Conservation (phyloP, 2,113 vertebrate genomes). For the Nothoprocta pentlandii region DNA sequence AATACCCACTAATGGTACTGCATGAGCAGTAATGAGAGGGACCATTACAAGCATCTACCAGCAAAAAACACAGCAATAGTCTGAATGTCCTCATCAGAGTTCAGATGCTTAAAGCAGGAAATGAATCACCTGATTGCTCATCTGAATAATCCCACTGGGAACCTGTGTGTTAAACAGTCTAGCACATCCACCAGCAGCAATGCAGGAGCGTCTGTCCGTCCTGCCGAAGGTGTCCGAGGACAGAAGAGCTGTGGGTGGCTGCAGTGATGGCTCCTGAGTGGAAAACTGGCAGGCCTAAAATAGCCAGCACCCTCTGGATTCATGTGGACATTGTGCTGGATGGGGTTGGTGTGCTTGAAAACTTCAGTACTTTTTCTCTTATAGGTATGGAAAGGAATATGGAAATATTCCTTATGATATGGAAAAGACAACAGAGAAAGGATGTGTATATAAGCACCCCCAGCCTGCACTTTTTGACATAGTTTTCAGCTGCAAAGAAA, state of each 20-base stretch:
- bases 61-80: background rate
- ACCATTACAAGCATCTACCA: background rate
- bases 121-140: background rate
- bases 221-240: background rate
- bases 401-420: no score
- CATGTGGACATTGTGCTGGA: background rate
- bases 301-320: background rate
- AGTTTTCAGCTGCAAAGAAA: background rate
- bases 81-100: background rate
- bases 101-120: background rate
- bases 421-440: background rate
- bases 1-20: background rate
- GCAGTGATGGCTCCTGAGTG: background rate
- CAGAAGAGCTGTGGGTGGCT: background rate
- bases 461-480: background rate
- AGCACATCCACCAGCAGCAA: background rate
- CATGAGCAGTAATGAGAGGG: constrained; percentile 4
- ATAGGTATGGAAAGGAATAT: no score
- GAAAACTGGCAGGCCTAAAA: background rate
- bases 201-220: background rate
- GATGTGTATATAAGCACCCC: background rate
- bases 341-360: background rate
- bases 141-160: background rate
- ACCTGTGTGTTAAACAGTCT: background rate
- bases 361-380: background rate